phyloP scores from a whole-genome alignment of 1,140 invertebrate genomes.

The Drosophila chauvacae region DNA sequence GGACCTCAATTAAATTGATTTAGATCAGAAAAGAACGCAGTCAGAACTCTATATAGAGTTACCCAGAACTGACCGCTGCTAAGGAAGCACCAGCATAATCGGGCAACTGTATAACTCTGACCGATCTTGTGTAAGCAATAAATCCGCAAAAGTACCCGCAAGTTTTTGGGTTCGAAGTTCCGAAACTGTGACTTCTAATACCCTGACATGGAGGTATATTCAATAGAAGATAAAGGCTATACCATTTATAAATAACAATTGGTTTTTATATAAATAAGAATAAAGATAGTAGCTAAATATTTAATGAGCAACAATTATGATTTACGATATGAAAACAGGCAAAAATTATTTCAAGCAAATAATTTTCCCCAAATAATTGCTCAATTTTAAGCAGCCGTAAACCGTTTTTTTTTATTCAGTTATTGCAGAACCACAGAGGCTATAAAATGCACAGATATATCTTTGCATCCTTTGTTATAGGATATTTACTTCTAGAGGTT shows the following conservation, averaged over 20 bases:
- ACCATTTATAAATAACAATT: background rate
- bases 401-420: background rate
- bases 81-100: conserved; percentile 42
- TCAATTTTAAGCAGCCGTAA: background rate
- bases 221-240: background rate
- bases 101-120: conserved; percentile 21
- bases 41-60: conserved; percentile 23
- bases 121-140: conserved; percentile 62
- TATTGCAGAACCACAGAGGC: background rate
- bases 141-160: conserved; percentile 78
- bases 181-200: conserved; percentile 54
- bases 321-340: background rate
- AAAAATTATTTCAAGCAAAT: background rate
- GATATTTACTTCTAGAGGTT: background rate
- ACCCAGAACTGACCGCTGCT: conserved; percentile 35
- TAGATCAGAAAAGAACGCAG: conserved; percentile 57
- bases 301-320: background rate
- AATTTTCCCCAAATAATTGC: conserved; percentile 6
- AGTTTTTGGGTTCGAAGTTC: conserved; percentile 19
- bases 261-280: background rate
- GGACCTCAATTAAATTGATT: conserved; percentile 82
- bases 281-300: background rate
- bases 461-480: background rate
- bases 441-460: background rate
- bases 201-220: conserved; percentile 28